Evolutionary conservation across 2,888 invertebrate genomes (phyloP).

Genomic region (Prosapia bicincta): DNA sequence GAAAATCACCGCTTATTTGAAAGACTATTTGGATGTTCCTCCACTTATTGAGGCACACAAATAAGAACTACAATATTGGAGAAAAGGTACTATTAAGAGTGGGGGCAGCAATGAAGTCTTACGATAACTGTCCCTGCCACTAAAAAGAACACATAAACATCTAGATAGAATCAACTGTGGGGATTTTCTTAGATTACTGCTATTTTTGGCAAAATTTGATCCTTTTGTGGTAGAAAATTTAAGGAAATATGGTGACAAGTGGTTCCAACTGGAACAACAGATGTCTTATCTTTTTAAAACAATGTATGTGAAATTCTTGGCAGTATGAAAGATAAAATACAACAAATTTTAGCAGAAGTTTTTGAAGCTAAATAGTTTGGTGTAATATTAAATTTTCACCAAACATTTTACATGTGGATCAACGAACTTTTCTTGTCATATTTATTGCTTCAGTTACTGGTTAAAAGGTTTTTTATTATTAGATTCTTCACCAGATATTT

Average conservation of each 20-base stretch:
- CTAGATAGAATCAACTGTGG: background rate
- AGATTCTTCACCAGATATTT: no score
- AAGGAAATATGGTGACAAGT: conserved; percentile 19
- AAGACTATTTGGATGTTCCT: background rate
- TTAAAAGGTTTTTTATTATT: no score
- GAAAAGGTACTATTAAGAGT: conserved; percentile 7
- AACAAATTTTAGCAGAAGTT: conserved; percentile 25
- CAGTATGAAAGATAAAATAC: conserved; percentile 3
- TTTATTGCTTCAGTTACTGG: conserved; percentile 7
- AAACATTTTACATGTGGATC: conserved; percentile 8
- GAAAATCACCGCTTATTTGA: background rate
- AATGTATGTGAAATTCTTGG: conserved; percentile 12
- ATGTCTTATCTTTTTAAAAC: conserved; percentile 14
- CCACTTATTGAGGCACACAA: conserved; percentile 11
- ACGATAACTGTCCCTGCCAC: background rate
- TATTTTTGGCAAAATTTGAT: conserved; percentile 14
- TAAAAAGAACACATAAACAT: conserved; percentile 9
- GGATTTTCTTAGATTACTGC: conserved; percentile 1
- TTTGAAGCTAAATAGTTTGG: conserved; percentile 13
- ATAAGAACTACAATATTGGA: background rate
- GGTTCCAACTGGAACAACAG: conserved; percentile 6
- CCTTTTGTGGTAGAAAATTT: conserved; percentile 17
- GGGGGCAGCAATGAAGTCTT: conserved; percentile 7
- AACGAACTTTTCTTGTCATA: background rate
- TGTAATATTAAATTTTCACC: conserved; percentile 4